These are phyloP conservation scores for Drosophila sechellia DNA, from an alignment of 1,140 invertebrate species.

Conservation along the genomic window DNA sequence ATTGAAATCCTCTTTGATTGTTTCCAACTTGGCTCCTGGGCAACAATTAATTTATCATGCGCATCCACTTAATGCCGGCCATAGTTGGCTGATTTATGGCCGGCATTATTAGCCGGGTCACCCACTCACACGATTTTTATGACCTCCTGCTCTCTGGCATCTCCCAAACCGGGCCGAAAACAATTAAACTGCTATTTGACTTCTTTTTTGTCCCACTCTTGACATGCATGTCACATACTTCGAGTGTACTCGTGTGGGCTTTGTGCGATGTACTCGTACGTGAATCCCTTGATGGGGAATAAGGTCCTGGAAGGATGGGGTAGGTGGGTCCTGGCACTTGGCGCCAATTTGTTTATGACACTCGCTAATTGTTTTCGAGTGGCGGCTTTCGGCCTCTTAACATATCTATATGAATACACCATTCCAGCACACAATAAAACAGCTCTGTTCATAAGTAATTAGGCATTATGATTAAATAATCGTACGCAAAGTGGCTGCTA, in stretches of 20 bases:
- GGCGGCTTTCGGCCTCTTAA: conserved; percentile 21
- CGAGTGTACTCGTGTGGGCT: conserved; percentile 16
- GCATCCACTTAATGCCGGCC: conserved; percentile 69
- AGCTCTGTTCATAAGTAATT: conserved; percentile 47
- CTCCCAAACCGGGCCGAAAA: conserved; percentile 23
- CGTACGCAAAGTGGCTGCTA: conserved; percentile 1
- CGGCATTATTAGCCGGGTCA: conserved; percentile 63
- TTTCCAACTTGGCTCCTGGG: conserved; percentile 27
- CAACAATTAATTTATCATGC: conserved; percentile 79
- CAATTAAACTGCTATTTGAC: conserved; percentile 65
- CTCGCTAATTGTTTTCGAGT: conserved; percentile 63
- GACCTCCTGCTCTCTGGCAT: conserved; percentile 32
- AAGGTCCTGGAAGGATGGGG: neutral
- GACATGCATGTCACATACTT: conserved; percentile 69
- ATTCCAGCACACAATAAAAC: conserved; percentile 33
- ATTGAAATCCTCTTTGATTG: conserved; percentile 56
- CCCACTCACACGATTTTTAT: conserved; percentile 55
- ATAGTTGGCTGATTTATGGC: conserved; percentile 75
- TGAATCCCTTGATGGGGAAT: conserved; percentile 28
- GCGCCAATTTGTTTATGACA: conserved; percentile 74
- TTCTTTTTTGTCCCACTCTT: conserved; percentile 46
- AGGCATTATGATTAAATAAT: conserved; percentile 22
- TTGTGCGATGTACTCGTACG: conserved; percentile 4
- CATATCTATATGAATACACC: conserved; percentile 16
- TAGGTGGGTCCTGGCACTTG: conserved; percentile 29